Base-by-base conservation (phyloP, 2,888 invertebrate species). In the Hydraecia micacea region DNA sequence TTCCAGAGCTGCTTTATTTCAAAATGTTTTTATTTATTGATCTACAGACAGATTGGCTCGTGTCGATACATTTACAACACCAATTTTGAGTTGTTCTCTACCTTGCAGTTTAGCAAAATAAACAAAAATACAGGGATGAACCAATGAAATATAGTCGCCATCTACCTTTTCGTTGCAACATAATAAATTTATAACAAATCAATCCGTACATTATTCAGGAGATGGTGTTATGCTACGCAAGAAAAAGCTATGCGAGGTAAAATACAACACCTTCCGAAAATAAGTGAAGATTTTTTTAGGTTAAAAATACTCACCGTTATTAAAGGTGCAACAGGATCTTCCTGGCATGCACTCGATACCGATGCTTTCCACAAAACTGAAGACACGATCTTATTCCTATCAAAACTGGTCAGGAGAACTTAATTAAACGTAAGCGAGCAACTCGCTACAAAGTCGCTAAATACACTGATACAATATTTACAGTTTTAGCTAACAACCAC, bases 241-340 rank as follows among this genome's bases (percentile, higher is more conserved):
- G 15, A 70, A 73, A 77, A 69, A 42, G 25, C n/a, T 78, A 49
- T 32, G 58, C 21, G 52, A 68, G n/a, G 46, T 63, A 79, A 65
- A 42, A 76, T 63, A 68, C 69, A 65, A 65, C 49, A 49, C 73
- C 55, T 75, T 28, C 75, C 55, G 4, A 84, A 87, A 79, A 81
- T 80, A 82, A 84, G 70, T 79, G 62, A 75, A 81, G 75, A 46
- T 73, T 79, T 79, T 79, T 71, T 73, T 75, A 83, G 78, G 89
- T 90, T 90, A 92, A 93, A 93, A 92, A 93, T 92, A 95, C 96
- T 95, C 91, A 96, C 96, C 95, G 93, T 93, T 94, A 93, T 90
- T 93, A 92, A 93, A 95, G 94, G 93, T 95, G 95, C 95, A 95
- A 95, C 96, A 95, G 96, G 96, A 96, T 94, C 93, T 90, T 90